Evolutionary conservation across 2,888 invertebrate genomes (phyloP), one percentile per base, ranked within the genome.

Genomic region (Stegana nigrithorax): DNA sequence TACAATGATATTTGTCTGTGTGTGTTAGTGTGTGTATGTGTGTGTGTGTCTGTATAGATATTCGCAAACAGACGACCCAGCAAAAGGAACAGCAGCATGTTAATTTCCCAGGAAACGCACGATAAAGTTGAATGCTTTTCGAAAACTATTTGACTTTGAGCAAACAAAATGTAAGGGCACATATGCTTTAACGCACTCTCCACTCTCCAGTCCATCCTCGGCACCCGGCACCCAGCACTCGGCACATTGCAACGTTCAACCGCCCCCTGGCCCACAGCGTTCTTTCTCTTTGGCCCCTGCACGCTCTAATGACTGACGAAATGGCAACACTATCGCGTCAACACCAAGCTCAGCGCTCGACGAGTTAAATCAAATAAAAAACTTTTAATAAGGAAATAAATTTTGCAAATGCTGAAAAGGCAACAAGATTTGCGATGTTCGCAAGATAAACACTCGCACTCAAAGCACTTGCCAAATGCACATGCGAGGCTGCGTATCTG

Each of bases 41-140:
- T 23, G 2, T 45, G 21, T 21, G 14, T 4, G 23, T 17, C 6
- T 45, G 8, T 45, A 23, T 45, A 8, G 21, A 27, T 14, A 12
- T 36, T 12, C 1, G 17, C 36, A 55, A 55, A 56, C 45, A 17
- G 12, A 12, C 29, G 26, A 58, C 12, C 29, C 25, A 29, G 26
- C 29, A 7, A 25, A 19, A 19, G 2, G 36, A 21, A 55, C 14
- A 66, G 71, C 67, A 64, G 73, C 68, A 75, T 75, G 79, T 79
- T 79, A 79, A 79, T 79, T 76, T 76, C 75, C 75, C 79, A 75
- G 80, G 79, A 79, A 79, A 77, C 75, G 75, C 78, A 79, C 75
- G 78, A 79, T 75, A 75, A 79, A 75, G 68, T 75, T 79, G 79
- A 79, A 73, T 75, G 77, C 72, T 77, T 73, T 78, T 69, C 68